Base-by-base conservation (phyloP, 1,140 invertebrate genomes). In the Platyscapa corneri region DNA sequence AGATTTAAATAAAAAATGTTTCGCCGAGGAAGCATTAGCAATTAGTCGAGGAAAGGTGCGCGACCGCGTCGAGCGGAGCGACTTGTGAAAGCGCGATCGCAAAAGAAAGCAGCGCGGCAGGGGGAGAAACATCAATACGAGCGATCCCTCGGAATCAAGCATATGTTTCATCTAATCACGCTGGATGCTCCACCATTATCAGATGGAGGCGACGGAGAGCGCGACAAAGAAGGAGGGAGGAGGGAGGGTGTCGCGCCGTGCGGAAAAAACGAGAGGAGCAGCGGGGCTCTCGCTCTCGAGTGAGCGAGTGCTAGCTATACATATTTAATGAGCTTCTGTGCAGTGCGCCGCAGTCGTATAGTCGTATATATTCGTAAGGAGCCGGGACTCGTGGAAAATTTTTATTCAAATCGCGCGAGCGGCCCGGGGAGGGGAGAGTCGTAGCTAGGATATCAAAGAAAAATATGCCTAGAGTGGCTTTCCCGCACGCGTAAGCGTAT, bases 281-380 rank as follows among this genome's bases (percentile, higher is more conserved):
- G 74, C 42, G 39, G n/a, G 84, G 83, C 86, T 87, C 89, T 81
- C 87, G 90, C 67, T 84, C 78, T 80, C 78, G 84, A 81, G 72
- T 37, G 64, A 84, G 39, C 74, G 83, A 85, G 67, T 79, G 60
- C 77, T 42, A 88, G 88, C 91, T 92, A 92, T 92, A 91, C 91
- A 92, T 92, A 92, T 92, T 92, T 92, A 92, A 92, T 92, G 90
- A 92, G 90, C 56, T 37, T n/a, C 84, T 53, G 67, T 76, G 78
- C 76, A 80, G 49, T n/a, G 53, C 77, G 82, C 39, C 70, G 76
- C 74, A 84, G 53, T 84, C 82, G 65, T 74, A 37, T 74, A 75
- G 39, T 70, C 72, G 42, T 82, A 74, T 74, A 37, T 74, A 75
- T 49, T 70, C 72, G 42, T 82, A 74, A 74, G 67, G 74, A 74